These are phyloP conservation scores for Drosophila fuyamai DNA, from an alignment of 1,140 invertebrate species.

Conservation along the genomic window DNA sequence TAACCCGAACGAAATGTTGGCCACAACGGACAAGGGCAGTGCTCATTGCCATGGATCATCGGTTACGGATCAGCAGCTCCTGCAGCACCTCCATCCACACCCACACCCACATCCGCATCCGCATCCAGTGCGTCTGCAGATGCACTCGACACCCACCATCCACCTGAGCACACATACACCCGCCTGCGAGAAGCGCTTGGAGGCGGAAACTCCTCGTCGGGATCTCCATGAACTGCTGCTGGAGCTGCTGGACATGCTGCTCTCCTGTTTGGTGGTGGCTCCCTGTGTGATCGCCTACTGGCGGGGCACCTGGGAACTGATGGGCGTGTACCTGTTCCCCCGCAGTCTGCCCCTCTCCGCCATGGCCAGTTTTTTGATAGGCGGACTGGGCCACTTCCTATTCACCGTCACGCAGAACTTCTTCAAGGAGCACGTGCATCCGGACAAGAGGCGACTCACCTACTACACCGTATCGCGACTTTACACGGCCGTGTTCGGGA, in stretches of 20 bases:
- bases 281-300: conserved; percentile 93
- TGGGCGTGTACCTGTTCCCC: conserved; percentile 90
- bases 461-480: conserved; percentile 90
- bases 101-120: conserved; percentile 9
- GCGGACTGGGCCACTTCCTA: conserved; percentile 88
- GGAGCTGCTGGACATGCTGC: conserved; percentile 88
- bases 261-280: conserved; percentile 90
- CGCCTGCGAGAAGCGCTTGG: conserved; percentile 65
- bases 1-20: conserved; percentile 37
- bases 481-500: conserved; percentile 91
- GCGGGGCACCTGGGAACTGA: conserved; percentile 93
- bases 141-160: neutral
- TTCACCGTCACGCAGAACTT: conserved; percentile 89
- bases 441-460: conserved; percentile 88
- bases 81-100: conserved; percentile 30
- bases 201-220: conserved; percentile 72
- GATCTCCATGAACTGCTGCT: conserved; percentile 86
- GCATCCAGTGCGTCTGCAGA: neutral
- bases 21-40: conserved; percentile 57
- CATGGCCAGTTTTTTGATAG: conserved; percentile 88
- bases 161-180: conserved; percentile 23
- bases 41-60: conserved; percentile 52
- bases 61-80: conserved; percentile 43
- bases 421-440: conserved; percentile 87
- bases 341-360: conserved; percentile 87